These are phyloP conservation scores for Theocolax elegans DNA, from an alignment of 1,140 invertebrate genomes.

Conservation along the genomic window DNA sequence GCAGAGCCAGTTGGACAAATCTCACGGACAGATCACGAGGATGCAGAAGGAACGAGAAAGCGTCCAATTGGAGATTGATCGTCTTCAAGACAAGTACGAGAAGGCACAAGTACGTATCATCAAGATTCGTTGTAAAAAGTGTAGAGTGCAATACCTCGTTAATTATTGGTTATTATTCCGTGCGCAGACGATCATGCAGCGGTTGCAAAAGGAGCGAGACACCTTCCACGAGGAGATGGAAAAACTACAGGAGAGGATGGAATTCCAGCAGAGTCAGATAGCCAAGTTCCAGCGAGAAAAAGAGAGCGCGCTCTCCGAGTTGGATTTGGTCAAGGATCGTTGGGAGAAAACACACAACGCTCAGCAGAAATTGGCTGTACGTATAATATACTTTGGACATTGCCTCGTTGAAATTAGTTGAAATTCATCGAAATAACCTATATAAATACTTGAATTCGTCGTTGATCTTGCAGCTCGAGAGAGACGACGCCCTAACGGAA, in stretches of 20 bases:
- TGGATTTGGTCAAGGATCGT: conserved; percentile 86
- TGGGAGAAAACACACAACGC: conserved; percentile 87
- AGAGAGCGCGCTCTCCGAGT: conserved; percentile 84
- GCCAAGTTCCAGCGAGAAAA: conserved; percentile 86
- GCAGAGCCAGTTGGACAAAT: conserved; percentile 90
- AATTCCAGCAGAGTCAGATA: conserved; percentile 82
- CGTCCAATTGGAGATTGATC: conserved; percentile 84
- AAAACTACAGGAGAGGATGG: conserved; percentile 82
- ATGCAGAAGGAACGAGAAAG: conserved; percentile 91
- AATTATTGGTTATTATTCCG: too few relatives aligned
- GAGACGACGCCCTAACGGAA: conserved; percentile 86
- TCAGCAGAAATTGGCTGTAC: conserved; percentile 84
- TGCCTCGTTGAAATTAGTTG: neutral
- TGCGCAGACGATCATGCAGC: conserved; percentile 75
- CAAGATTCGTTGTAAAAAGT: neutral
- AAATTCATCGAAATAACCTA: neutral
- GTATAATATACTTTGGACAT: conserved; percentile 26
- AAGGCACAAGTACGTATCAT: conserved; percentile 80
- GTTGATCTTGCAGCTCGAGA: conserved; percentile 76
- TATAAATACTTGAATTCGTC: neutral
- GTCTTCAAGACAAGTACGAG: conserved; percentile 88
- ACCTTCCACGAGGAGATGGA: conserved; percentile 82
- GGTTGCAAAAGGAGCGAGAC: conserved; percentile 90
- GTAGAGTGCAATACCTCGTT: too few relatives aligned
- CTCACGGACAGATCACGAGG: conserved; percentile 83